Conservation (phyloP, 1,140 invertebrate species). For the Drosophila nigrodunni region DNA sequence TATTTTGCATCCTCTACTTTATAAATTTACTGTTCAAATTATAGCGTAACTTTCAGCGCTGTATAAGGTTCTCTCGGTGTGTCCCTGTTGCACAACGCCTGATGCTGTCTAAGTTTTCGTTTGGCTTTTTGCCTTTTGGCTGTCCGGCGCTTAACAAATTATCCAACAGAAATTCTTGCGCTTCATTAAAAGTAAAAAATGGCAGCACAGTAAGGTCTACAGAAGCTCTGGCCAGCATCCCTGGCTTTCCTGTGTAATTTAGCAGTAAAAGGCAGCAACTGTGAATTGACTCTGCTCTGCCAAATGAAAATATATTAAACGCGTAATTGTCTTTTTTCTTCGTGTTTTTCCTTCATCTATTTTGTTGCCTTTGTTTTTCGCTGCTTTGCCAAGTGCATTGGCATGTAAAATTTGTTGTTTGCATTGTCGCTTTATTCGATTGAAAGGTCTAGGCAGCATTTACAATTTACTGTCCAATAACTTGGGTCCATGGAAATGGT, state of each 20-base stretch:
- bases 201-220: constrained; percentile 54
- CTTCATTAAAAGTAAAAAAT: constrained; percentile 84
- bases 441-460: constrained; percentile 56
- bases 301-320: constrained; percentile 82
- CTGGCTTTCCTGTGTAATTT: constrained; percentile 37
- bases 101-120: constrained; percentile 68
- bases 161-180: constrained; percentile 83
- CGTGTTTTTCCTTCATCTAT: no score
- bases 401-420: constrained; percentile 76
- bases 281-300: constrained; percentile 31
- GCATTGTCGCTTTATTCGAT: constrained; percentile 53
- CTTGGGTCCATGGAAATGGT: neutral
- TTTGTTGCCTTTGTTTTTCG: neutral
- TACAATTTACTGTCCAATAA: constrained; percentile 57
- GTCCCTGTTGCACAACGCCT: constrained; percentile 57
- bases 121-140: constrained; percentile 75
- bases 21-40: constrained; percentile 77
- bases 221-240: constrained; percentile 38
- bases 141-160: constrained; percentile 81
- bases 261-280: constrained; percentile 43
- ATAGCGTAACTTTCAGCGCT: constrained; percentile 67
- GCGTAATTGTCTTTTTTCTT: constrained; percentile 75
- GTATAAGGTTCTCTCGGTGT: constrained; percentile 23
- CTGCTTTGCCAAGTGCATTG: constrained; percentile 71
- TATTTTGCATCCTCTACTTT: constrained; percentile 75